A percentile compares a stretch with the other conserved stretches of the same genome.
Conservation (phyloP, 2,797 vertebrate species). For the Enteromius fasciolatus region DNA sequence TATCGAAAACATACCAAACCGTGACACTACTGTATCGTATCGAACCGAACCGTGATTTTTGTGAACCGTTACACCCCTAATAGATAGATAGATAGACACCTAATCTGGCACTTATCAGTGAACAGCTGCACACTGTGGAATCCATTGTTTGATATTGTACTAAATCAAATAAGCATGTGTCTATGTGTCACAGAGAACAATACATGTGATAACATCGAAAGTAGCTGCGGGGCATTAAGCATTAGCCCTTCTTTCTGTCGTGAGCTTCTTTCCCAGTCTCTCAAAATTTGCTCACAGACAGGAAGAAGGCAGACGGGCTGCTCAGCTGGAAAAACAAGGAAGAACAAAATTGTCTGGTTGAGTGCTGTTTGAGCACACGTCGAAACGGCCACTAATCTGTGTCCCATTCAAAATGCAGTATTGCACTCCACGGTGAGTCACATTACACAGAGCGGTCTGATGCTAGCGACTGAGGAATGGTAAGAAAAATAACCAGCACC, state of each 20-base stretch:
- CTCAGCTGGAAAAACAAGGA: conserved; percentile 53
- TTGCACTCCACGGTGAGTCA: conserved; percentile 57
- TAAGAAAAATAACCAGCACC: conserved; percentile 72
- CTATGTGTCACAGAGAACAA: conserved; percentile 50
- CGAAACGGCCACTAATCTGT: conserved; percentile 37
- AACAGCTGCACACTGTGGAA: neutral
- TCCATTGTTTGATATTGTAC: conserved; percentile 5
- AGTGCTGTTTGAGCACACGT: neutral
- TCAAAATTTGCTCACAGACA: conserved; percentile 21
- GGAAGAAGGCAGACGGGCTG: conserved; percentile 28
- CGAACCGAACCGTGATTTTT: no score
- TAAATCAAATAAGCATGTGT: conserved; percentile 34
- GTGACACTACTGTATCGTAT: no score
- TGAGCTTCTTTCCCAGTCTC: conserved; percentile 12
- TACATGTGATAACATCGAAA: conserved; percentile 48
- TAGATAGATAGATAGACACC: neutral
- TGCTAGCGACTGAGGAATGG: conserved; percentile 51
- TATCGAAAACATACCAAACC: no score
- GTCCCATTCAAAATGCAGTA: conserved; percentile 61
- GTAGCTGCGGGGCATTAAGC: conserved; percentile 55
- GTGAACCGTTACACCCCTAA: no score
- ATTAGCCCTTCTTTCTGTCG: conserved; percentile 54
- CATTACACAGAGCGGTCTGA: conserved; percentile 60
- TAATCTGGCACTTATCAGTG: conserved; percentile 8
- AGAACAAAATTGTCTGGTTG: neutral